Evolutionary conservation across 1,140 invertebrate species (phyloP).

Genomic region (Magallana ariakensis): DNA sequence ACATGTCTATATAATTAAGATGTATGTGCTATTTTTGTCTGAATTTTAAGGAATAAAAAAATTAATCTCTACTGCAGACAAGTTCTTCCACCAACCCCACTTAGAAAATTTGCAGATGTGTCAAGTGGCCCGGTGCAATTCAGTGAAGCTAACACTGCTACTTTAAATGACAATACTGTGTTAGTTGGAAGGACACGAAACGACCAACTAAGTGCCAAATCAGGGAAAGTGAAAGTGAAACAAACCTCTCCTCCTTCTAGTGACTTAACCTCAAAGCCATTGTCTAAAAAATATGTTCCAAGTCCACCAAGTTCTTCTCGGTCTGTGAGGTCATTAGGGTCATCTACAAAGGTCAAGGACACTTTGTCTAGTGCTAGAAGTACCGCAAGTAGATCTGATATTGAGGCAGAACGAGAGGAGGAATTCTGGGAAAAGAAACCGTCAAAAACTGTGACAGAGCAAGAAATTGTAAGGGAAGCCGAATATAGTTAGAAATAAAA

Average conservation of each 20-base stretch:
- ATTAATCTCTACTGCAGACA: neutral
- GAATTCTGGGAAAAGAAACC: slow-evolving; percentile 13
- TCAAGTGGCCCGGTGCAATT: neutral
- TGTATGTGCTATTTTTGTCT: too few relatives aligned
- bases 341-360: neutral
- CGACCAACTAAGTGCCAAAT: neutral
- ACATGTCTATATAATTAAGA: too few relatives aligned
- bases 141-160: neutral
- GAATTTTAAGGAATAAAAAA: too few relatives aligned
- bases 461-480: slow-evolving; percentile 43
- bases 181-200: neutral
- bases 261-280: neutral
- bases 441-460: slow-evolving; percentile 31
- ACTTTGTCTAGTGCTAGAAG: neutral
- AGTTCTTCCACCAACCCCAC: neutral
- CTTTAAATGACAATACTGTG: neutral
- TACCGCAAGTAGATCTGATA: neutral
- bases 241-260: neutral
- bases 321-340: neutral
- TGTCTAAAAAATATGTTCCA: neutral
- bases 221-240: slow-evolving; percentile 29
- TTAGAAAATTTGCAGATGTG: neutral
- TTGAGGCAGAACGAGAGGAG: slow-evolving; percentile 3
- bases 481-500: neutral
- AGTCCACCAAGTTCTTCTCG: slow-evolving; percentile 19